Base-by-base conservation (phyloP, 2,113 vertebrate species). In the Catharus fuscescens region DNA sequence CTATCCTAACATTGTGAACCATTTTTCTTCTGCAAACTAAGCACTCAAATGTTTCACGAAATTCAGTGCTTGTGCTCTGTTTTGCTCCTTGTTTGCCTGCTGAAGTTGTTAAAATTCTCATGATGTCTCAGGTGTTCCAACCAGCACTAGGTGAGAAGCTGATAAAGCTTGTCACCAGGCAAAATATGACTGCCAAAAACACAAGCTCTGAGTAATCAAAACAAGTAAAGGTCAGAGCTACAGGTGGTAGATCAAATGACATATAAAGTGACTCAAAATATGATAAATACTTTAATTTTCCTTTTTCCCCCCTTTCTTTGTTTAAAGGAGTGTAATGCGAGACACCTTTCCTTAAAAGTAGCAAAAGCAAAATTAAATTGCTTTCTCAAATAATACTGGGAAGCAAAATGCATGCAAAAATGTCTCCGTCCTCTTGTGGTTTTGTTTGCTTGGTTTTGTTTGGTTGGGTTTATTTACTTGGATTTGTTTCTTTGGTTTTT, bases 341-440 rank as follows among this genome's bases (percentile, higher is more conserved):
- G 4, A 4, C 1, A 2, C 2, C 5, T 79, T 70, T 72, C 26
- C 60, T 38, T 67, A 67, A 59, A 64, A 18, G 5, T 7, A 73
- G 20, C 14, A 87, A 44, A 69, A 77, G 9, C 8, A 74, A 72
- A 34, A 14, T 93, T 32, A 44, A 69, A 31, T 73, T 80, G 3
- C 8, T 56, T 47, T 69, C 17, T 31, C 5, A 4, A 48, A 8
- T 8, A 70, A 57, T 36, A 6, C 5, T 79, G 40, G 28, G 9
- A 69, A 62, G 4, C 2, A 47, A 45, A 56, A 73, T 17, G 3
- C 8, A 4, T 44, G 32, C 31, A 57, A 74, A 65, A 42, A 59
- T 19, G 1, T 74, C 29, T 24, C 0, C 4, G 1, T 14, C 8
- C 1, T 60, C 19, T 40, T 34, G 14, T 4, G 3, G 0, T 23